phyloP scores from a whole-genome alignment of 2,113 vertebrate genomes.

The Arothron firmamentum region DNA sequence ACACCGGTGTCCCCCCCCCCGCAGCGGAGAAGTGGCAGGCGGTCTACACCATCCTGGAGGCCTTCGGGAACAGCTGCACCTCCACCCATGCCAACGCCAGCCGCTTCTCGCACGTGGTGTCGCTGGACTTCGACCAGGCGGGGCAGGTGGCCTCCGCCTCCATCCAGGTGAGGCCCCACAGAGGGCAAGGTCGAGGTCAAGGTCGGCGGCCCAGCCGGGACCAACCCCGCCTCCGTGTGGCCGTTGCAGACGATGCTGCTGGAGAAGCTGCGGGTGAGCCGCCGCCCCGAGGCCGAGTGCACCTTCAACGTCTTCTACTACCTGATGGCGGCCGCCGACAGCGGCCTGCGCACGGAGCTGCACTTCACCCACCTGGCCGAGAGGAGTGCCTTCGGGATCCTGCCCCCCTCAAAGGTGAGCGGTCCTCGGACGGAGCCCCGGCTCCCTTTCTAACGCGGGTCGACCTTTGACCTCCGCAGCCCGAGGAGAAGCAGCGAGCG shows the following conservation, averaged over 20 bases:
- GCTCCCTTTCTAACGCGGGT: neutral
- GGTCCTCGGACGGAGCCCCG: too few relatives aligned
- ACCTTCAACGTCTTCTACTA: slow-evolving; percentile 96
- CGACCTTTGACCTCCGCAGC: slow-evolving; percentile 52
- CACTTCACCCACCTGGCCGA: slow-evolving; percentile 94
- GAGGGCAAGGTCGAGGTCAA: too few relatives aligned
- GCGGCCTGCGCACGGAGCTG: slow-evolving; percentile 89
- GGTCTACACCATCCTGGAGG: slow-evolving; percentile 91
- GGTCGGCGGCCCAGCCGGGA: too few relatives aligned
- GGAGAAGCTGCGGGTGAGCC: slow-evolving; percentile 89
- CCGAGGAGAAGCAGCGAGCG: slow-evolving; percentile 93
- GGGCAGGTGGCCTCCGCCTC: slow-evolving; percentile 96
- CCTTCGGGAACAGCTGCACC: slow-evolving; percentile 91
- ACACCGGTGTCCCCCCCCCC: too few relatives aligned
- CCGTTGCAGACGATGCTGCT: slow-evolving; percentile 97
- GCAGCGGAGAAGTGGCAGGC: slow-evolving; percentile 97
- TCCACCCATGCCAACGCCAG: slow-evolving; percentile 88
- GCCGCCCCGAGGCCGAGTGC: slow-evolving; percentile 81
- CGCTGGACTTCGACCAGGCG: slow-evolving; percentile 94
- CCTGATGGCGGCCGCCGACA: slow-evolving; percentile 88
- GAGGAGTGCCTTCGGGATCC: slow-evolving; percentile 88
- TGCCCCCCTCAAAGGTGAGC: slow-evolving; percentile 83
- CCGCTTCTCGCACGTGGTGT: slow-evolving; percentile 94
- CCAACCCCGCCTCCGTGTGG: too few relatives aligned
- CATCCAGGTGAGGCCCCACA: slow-evolving; percentile 83